Evolutionary conservation across 2,888 invertebrate species (phyloP).

Genomic region (Hydraecia micacea): DNA sequence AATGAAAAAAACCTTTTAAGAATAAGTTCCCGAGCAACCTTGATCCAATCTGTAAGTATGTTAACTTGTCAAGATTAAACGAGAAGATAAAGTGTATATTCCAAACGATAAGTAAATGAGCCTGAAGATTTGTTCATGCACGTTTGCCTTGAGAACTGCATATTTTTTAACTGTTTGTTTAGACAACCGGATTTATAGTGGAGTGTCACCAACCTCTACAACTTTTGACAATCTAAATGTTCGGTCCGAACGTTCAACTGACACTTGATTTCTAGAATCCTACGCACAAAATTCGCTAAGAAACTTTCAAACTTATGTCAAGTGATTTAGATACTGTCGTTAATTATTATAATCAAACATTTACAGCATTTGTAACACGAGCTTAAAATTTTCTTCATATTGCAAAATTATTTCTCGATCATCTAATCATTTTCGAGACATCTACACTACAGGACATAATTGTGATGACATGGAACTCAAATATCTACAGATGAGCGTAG

Average conservation of each 20-base stretch:
- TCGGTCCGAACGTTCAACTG: neutral
- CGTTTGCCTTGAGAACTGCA: conserved; percentile 21
- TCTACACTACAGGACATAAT: neutral
- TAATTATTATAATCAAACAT: neutral
- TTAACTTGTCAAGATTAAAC: conserved; percentile 56
- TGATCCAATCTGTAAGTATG: conserved; percentile 51
- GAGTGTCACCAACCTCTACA: neutral
- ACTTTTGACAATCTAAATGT: neutral
- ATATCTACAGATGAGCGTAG: neutral
- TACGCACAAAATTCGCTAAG: neutral
- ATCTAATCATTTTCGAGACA: neutral
- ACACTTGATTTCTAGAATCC: neutral
- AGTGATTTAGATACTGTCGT: neutral
- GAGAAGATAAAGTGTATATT: conserved; percentile 44
- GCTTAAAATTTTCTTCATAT: neutral
- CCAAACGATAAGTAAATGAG: conserved; percentile 23
- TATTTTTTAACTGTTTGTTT: conserved; percentile 4
- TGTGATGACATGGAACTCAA: neutral
- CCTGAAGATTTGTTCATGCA: conserved; percentile 7
- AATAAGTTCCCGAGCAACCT: conserved; percentile 23
- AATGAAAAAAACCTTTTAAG: conserved; percentile 23
- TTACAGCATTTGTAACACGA: neutral
- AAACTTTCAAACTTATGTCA: too few species aligned
- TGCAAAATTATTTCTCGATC: neutral
- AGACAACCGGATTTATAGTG: neutral